Evolutionary conservation across 2,888 invertebrate genomes (phyloP).

Genomic region (Suillia variegata): DNA sequence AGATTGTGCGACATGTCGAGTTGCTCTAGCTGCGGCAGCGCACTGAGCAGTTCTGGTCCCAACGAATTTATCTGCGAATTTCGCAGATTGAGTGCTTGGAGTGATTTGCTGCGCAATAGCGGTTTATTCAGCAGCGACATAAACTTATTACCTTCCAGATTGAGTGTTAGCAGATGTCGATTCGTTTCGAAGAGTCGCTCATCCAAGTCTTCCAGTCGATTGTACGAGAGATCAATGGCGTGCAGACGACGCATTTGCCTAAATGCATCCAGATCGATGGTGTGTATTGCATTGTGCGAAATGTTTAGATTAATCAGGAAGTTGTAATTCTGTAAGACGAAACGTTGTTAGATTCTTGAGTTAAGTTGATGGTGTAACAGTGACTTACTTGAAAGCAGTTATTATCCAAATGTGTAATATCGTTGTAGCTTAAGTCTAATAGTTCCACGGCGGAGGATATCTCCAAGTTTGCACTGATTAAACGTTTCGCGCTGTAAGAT

Average conservation of each 20-base stretch:
- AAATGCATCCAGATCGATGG: constrained; percentile 69
- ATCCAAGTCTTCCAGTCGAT: constrained; percentile 66
- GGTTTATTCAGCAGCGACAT: constrained; percentile 65
- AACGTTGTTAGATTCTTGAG: constrained; percentile 1
- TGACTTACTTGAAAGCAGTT: constrained; percentile 68
- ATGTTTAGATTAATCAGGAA: constrained; percentile 50
- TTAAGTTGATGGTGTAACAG: neutral
- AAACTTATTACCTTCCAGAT: constrained; percentile 69
- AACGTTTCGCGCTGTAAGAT: constrained; percentile 63
- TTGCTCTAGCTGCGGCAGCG: constrained; percentile 65
- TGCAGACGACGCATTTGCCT: constrained; percentile 63
- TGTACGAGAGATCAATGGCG: constrained; percentile 68
- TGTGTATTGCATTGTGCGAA: constrained; percentile 67
- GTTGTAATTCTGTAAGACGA: constrained; percentile 45
- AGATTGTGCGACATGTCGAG: constrained; percentile 70
- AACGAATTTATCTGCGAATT: constrained; percentile 67
- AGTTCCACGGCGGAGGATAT: constrained; percentile 67
- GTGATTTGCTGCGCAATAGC: constrained; percentile 64
- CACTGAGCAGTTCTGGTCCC: constrained; percentile 63
- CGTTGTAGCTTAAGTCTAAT: constrained; percentile 68
- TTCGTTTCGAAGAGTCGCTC: constrained; percentile 65
- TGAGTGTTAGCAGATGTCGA: constrained; percentile 63
- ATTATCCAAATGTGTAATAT: constrained; percentile 67
- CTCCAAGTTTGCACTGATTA: constrained; percentile 67
- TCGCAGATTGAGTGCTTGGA: constrained; percentile 67